A percentile compares a stretch with the other conserved stretches of the same genome.
These are phyloP conservation scores for Limenitis camilla DNA, from an alignment of 2,888 invertebrate genomes.

Conservation along the genomic window DNA sequence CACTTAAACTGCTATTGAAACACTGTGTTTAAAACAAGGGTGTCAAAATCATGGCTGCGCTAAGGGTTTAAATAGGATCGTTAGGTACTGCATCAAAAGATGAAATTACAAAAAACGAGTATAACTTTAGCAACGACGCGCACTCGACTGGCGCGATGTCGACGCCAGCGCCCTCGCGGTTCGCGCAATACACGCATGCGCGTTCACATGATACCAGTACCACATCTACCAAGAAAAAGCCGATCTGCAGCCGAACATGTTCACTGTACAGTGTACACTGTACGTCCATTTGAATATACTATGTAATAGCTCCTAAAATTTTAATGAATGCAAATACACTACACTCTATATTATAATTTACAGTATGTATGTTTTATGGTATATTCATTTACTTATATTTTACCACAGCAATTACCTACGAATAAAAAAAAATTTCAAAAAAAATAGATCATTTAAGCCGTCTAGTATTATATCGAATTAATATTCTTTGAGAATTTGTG, in stretches of 20 bases:
- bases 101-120: slow-evolving; percentile 36
- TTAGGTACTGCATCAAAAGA: slow-evolving; percentile 37
- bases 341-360: no score
- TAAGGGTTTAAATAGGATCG: slow-evolving; percentile 47
- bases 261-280: no score
- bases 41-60: slow-evolving; percentile 45
- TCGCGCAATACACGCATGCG: slow-evolving; percentile 20
- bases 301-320: slow-evolving; percentile 21
- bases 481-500: background rate
- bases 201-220: no score
- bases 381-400: no score
- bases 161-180: slow-evolving; percentile 54
- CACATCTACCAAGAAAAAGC: slow-evolving; percentile 22
- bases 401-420: no score
- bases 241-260: slow-evolving; percentile 44
- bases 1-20: slow-evolving; percentile 59
- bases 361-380: no score
- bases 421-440: no score
- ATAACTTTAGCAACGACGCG: slow-evolving; percentile 46
- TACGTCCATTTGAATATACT: slow-evolving; percentile 20
- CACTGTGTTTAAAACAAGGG: slow-evolving; percentile 40
- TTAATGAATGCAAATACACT: slow-evolving; percentile 21
- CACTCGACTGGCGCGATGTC: slow-evolving; percentile 47
- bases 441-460: background rate
- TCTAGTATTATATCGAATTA: background rate